Base-by-base conservation (phyloP, 1,140 invertebrate species). In the Aphaenogaster floridana region DNA sequence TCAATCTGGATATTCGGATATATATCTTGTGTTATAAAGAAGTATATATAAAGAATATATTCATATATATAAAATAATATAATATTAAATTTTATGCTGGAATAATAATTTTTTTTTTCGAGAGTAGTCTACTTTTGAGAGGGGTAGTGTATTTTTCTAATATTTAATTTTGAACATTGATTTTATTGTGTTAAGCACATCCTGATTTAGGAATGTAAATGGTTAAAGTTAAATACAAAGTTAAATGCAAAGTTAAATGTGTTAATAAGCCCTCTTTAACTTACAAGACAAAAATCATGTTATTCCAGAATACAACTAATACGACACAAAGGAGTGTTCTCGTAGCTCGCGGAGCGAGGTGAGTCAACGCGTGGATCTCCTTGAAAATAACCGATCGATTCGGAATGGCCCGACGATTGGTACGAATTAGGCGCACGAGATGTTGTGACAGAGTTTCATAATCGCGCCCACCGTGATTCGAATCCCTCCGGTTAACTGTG, bases 391-490 rank as follows among this genome's bases (percentile, higher is more conserved):
- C 17, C 88, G 54, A 91, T 91, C 89, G 81, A 66, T 81, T 48
- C 42, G 34, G 39, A 64, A 61, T 57, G n/a, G 39, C 83, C 69
- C 77, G 86, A 45, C 77, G 66, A 86, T 92, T 88, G 61, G 86
- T 45, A 90, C 88, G 89, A 89, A 93, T 93, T 90, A 92, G 66
- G 69, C 68, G 76, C 54, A 74, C 84, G 64, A 78, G 80, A 89
- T 91, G 90, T 90, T 93, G 88, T 94, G 90, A 92, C 90, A 92
- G 86, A 88, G 88, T 94, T 93, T 93, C 89, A 88, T 91, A 93
- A 93, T 86, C 89, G 89, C 66, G 89, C 66, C 61, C 72, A 28
- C 42, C 83, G 64, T 86, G 89, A 91, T 90, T 90, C 88, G 36
- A 64, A 88, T 76, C 9, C 13, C 9, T 63, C 84, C 80, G 69